Percentiles rank a stretch among this genome's conserved stretches.
phyloP scores from a whole-genome alignment of 30 jellyfish, hydroid and myxozoan genomes.

The Sanderia malayensis region DNA sequence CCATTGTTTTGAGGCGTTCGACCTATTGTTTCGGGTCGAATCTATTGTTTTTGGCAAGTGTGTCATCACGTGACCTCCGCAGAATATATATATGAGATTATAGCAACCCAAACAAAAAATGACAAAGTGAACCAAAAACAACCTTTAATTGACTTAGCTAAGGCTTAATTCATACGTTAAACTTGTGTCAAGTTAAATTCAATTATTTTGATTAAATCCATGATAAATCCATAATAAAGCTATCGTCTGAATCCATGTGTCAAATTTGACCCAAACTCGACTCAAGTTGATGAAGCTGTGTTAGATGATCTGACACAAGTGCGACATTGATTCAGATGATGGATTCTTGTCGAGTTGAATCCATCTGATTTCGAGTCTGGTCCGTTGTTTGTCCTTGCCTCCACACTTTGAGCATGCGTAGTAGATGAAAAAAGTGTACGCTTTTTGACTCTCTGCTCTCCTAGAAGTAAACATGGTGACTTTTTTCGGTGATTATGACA shows the following conservation, averaged over 20 bases:
- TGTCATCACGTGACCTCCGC: too few species aligned
- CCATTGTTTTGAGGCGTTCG: too few species aligned
- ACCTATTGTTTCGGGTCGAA: too few species aligned
- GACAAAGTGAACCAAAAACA: not conserved
- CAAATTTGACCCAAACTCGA: constrained; percentile 10
- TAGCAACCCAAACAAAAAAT: too few species aligned
- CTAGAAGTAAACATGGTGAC: not conserved
- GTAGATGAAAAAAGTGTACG: not conserved
- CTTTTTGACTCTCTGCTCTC: not conserved
- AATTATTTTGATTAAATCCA: not conserved
- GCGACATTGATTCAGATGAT: constrained; percentile 10
- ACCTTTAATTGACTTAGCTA: not conserved
- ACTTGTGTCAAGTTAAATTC: not conserved
- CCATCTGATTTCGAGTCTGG: not conserved
- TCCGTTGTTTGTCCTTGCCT: not conserved
- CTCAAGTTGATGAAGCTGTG: constrained; percentile 21
- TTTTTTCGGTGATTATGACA: not conserved
- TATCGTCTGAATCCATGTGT: constrained; percentile 2
- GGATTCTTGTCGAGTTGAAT: constrained; percentile 5
- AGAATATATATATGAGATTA: too few species aligned
- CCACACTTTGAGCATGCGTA: not conserved
- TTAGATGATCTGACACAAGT: constrained; percentile 9
- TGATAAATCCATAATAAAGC: too few species aligned
- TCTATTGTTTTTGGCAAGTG: too few species aligned
- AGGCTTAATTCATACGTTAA: not conserved